Percentiles rank a stretch among this genome's conserved stretches.
Conservation (phyloP, 2,797 vertebrate species). For the Morelia viridis region DNA sequence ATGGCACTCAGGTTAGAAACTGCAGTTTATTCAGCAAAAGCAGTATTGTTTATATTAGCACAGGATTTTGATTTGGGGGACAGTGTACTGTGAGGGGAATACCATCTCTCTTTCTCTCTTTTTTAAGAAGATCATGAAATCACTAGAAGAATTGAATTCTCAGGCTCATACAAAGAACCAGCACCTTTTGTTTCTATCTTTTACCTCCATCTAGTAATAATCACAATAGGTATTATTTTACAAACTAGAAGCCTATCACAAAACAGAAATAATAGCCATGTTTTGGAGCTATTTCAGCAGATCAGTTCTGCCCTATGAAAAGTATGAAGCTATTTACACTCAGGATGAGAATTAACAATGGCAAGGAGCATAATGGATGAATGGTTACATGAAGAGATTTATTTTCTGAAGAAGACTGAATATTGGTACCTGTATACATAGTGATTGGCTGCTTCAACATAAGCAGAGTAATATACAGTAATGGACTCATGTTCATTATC, state of each 20-base stretch:
- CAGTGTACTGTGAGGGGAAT: background rate
- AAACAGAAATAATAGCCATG: slow-evolving; percentile 35
- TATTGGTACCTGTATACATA: background rate
- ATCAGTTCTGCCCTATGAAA: slow-evolving; percentile 27
- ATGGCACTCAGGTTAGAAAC: background rate
- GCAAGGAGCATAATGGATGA: slow-evolving; percentile 5
- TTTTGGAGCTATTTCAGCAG: slow-evolving; percentile 32
- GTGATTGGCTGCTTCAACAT: background rate
- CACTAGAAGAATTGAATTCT: background rate
- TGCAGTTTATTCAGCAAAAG: background rate
- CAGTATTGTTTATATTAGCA: background rate
- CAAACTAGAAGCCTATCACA: slow-evolving; percentile 54
- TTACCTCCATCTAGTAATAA: background rate
- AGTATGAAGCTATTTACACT: slow-evolving; percentile 25
- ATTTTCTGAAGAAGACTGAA: slow-evolving; percentile 12
- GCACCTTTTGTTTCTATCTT: background rate
- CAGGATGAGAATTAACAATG: background rate
- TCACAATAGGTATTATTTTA: slow-evolving; percentile 49
- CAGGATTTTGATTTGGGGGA: background rate
- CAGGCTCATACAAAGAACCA: slow-evolving; percentile 20
- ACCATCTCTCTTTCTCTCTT: background rate
- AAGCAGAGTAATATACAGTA: background rate
- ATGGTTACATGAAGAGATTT: slow-evolving; percentile 5
- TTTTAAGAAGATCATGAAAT: background rate
- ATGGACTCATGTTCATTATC: background rate